Evolutionary conservation across 2,797 vertebrate genomes (phyloP), one percentile per base, ranked within the genome.

Genomic region (Ctenosaura bakeri): DNA sequence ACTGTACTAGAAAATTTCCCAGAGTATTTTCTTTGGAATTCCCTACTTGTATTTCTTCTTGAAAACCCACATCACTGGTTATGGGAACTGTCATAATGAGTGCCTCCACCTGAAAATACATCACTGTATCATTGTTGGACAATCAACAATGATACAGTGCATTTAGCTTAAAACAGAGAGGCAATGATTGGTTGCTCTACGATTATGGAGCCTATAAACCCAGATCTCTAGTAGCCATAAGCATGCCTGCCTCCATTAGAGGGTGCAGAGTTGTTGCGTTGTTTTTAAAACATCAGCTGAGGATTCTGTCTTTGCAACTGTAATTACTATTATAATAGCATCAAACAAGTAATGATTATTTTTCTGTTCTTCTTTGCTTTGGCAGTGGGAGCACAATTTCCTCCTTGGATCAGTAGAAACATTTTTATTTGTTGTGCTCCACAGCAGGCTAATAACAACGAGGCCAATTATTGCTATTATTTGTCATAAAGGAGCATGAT

Each of bases 281-380:
- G 12, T 59, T 6, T 73, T 42, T 66, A 9, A 1, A 66, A 56
- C 88, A 94, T 90, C 93, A 96, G 93, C 94, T 94, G 96, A 94
- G 90, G 88, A 91, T 94, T 94, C 93, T 92, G 93, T 93, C 94
- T 94, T 91, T 91, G 88, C 84, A 94, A 95, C 90, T 91, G 88
- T 91, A 92, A 94, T 96, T 95, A 94, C 73, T 66, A 46, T 88
- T 93, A n/a, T 84, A 94, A 91, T 95, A 95, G 86, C 18, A 10
- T 94, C 91, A 89, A 95, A 95, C 80, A 92, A 95, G 92, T 95
- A 96, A 95, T 95, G 90, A 92, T 96, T 96, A 95, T 95, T 96
- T 95, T 96, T 94, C 86, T 91, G 84, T 81, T 87, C 92, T 92
- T 95, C 93, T 95, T 94, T 81, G n/a, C 29, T 32, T 71, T 93